Evolutionary conservation across 2,797 vertebrate genomes (phyloP).

Genomic region (Clarias pachynema): DNA sequence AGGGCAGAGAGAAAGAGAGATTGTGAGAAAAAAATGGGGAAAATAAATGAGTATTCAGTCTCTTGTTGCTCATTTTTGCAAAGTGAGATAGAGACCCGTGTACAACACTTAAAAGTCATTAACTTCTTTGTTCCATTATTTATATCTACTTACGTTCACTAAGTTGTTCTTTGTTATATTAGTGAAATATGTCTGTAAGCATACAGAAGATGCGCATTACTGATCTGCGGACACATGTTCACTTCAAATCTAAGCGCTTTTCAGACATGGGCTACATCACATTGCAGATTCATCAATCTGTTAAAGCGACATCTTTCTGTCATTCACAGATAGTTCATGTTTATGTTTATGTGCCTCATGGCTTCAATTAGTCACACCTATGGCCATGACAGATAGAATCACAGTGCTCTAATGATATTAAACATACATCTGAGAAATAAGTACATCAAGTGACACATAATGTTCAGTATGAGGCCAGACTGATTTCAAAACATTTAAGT

Average conservation of each 20-base stretch:
- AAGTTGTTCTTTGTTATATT: not conserved
- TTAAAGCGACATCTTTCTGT: too few species aligned
- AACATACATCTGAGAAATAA: too few species aligned
- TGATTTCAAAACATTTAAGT: too few species aligned
- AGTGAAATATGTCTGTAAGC: not conserved
- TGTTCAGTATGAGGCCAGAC: too few species aligned
- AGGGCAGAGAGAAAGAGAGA: conserved; percentile 28
- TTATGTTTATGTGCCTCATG: too few species aligned
- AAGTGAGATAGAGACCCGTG: not conserved
- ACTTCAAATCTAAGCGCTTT: not conserved
- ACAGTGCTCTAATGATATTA: too few species aligned
- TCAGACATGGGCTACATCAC: too few species aligned
- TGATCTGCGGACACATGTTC: not conserved
- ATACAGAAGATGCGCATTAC: not conserved
- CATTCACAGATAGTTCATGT: too few species aligned
- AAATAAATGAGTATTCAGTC: not conserved
- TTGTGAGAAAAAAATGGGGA: conserved; percentile 28
- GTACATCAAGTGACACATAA: too few species aligned
- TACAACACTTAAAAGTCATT: not conserved
- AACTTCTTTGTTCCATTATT: not conserved
- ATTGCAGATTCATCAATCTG: too few species aligned
- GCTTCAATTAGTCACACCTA: too few species aligned
- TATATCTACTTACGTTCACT: not conserved
- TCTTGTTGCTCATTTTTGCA: not conserved
- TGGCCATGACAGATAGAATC: too few species aligned